These are phyloP conservation scores for Drosophila sp. DNA, from an alignment of 1,140 invertebrate species.

Conservation along the genomic window DNA sequence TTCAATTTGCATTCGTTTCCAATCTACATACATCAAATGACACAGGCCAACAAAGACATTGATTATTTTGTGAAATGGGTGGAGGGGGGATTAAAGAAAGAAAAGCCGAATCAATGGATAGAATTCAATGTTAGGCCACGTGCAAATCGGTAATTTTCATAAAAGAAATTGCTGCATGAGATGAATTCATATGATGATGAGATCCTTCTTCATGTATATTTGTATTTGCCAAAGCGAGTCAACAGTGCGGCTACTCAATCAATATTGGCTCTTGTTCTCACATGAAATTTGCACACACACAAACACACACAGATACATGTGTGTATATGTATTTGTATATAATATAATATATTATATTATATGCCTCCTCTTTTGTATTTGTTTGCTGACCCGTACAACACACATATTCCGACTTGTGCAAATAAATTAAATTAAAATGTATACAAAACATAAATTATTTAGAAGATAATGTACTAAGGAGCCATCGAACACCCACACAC, in stretches of 20 bases:
- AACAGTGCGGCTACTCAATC: conserved; percentile 72
- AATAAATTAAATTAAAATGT: conserved; percentile 81
- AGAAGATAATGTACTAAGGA: conserved; percentile 76
- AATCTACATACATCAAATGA: conserved; percentile 24
- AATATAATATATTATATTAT: conserved; percentile 37
- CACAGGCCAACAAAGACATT: conserved; percentile 31
- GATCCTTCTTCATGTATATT: conserved; percentile 38
- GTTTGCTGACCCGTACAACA: conserved; percentile 46
- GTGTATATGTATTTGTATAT: conserved; percentile 19
- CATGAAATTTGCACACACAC: conserved; percentile 24
- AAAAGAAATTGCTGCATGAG: conserved; percentile 28
- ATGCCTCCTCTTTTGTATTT: conserved; percentile 26
- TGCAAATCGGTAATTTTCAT: conserved; percentile 56
- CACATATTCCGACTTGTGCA: conserved; percentile 66
- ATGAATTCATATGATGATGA: conserved; percentile 54
- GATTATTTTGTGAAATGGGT: neutral
- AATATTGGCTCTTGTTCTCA: conserved; percentile 65
- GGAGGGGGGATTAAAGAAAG: conserved; percentile 48
- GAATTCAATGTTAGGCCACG: neutral
- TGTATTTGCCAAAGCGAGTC: conserved; percentile 58
- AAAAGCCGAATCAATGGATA: conserved; percentile 37
- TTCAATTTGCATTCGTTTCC: conserved; percentile 57
- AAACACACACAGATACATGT: neutral
- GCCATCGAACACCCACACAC: conserved; percentile 24
- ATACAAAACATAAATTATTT: conserved; percentile 80